phyloP scores from a whole-genome alignment of 2,888 invertebrate genomes.

The Drosophila suboccidentalis region DNA sequence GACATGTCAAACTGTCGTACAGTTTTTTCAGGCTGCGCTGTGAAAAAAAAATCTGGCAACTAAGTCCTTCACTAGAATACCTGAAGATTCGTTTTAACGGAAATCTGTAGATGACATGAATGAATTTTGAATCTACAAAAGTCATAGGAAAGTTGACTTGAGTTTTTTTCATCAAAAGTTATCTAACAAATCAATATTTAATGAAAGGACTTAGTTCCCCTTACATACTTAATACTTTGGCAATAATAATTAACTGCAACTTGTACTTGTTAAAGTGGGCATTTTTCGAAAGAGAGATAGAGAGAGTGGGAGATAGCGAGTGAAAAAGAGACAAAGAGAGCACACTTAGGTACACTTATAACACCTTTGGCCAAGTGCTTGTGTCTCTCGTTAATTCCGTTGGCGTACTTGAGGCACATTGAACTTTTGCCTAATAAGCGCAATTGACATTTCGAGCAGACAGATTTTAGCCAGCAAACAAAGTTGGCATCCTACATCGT shows the following conservation, averaged over 20 bases:
- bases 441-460: conserved; percentile 70
- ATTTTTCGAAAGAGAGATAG: conserved; percentile 5
- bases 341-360: conserved; percentile 28
- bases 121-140: background rate
- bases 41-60: conserved; percentile 3
- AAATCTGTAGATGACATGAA: conserved; percentile 4
- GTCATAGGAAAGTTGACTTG: background rate
- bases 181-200: background rate
- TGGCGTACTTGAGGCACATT: conserved; percentile 49
- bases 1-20: conserved; percentile 16
- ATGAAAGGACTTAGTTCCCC: background rate
- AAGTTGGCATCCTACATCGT: conserved; percentile 27
- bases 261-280: conserved; percentile 11
- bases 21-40: background rate
- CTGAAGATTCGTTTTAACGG: background rate
- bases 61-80: background rate
- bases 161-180: background rate
- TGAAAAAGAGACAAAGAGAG: background rate
- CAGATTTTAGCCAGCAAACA: conserved; percentile 34
- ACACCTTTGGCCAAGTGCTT: conserved; percentile 29
- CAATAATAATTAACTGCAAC: conserved; percentile 18
- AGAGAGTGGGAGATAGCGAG: background rate
- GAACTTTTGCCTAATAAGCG: conserved; percentile 75
- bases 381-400: conserved; percentile 17
- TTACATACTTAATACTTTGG: background rate